Base-by-base conservation (phyloP, 2,888 invertebrate species). In the Nephrotoma flavescens region DNA sequence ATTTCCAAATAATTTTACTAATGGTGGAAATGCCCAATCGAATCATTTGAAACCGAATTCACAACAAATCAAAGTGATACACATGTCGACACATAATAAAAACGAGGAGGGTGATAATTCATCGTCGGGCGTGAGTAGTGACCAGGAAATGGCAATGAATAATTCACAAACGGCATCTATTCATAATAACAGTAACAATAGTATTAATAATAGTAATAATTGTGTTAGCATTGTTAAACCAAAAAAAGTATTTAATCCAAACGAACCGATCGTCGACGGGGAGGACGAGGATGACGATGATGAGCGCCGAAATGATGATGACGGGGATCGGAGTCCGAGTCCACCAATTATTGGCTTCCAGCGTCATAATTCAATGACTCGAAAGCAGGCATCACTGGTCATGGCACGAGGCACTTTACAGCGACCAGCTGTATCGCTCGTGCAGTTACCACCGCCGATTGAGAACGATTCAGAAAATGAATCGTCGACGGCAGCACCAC, bases 21-120 rank as follows among this genome's bases (percentile, higher is more conserved):
- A 71, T 9, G 71, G 71, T 31, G 71, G 71, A 19, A 71, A 90
- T 92, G 87, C 93, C 92, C 41, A 45, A 41, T 31, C 85, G 83
- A 42, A 83, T 47, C 86, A 88, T 15, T 87, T 90, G 9, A 88
- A 88, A 87, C 44, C 85, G 83, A 87, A 42, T 41, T 85, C 41
- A 47, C 45, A 44, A 9, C 83, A 31, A 71, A 86, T 19, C 47
- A 85, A 31, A 52, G 85, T 57, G 52, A 86, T 71, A 31, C 71
- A 71, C 31, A 87, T 42, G 86, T 87, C 42, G 86, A 44, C 1
- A 89, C 88, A n/a, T 85, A 92, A 88, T 47, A 89, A 92, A 87
- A 91, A 93, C 6, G 96, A 96, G 92, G 97, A 97, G 91, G 96
- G 96, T 86, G 97, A 97, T 91, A 97, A 97, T 92, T 96, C 97